phyloP scores from a whole-genome alignment of 2,113 vertebrate species.

The Perognathus longimembris region DNA sequence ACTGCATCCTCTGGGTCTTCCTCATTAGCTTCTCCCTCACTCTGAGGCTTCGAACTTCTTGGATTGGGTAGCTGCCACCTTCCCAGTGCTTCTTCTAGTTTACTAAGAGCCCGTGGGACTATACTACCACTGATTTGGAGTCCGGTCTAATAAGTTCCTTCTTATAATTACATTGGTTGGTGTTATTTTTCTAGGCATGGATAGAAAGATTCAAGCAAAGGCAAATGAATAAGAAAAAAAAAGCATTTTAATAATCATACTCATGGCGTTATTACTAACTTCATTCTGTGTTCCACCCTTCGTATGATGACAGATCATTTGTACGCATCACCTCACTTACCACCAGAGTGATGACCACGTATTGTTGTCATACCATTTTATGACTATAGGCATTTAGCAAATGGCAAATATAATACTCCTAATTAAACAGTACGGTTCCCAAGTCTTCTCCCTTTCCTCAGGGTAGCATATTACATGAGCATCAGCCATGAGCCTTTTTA shows the following conservation, averaged over 20 bases:
- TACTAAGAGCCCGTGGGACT: neutral
- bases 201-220: neutral
- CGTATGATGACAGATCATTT: neutral
- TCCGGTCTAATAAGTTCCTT: neutral
- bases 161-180: neutral
- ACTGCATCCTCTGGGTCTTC: neutral
- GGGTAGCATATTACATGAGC: neutral
- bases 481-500: neutral
- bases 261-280: neutral
- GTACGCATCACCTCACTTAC: neutral
- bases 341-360: neutral
- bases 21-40: neutral
- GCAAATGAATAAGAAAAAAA: neutral
- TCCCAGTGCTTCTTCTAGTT: neutral
- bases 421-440: neutral
- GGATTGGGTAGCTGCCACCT: neutral
- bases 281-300: neutral
- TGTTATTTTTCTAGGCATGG: neutral
- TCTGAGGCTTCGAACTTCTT: neutral
- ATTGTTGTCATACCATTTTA: neutral
- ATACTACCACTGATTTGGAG: neutral
- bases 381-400: neutral
- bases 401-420: neutral
- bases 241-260: neutral
- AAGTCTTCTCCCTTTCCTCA: neutral